phyloP scores from a whole-genome alignment of 2,888 invertebrate genomes.

The Augochlorella aurata region DNA sequence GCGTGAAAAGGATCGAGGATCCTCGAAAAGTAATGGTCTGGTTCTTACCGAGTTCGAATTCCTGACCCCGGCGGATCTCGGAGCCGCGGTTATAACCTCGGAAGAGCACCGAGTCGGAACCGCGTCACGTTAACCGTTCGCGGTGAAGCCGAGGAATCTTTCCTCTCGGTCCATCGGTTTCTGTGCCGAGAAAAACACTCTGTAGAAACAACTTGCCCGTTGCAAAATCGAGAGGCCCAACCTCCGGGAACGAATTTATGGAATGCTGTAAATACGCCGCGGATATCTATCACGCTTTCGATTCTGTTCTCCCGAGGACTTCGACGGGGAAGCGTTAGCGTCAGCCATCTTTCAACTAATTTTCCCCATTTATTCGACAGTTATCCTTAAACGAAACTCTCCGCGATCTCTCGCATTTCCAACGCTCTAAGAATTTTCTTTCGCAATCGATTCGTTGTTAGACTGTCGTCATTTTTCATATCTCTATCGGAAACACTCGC shows the following conservation, averaged over 20 bases:
- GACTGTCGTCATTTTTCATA: too few species aligned
- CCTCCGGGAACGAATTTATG: conserved; percentile 47
- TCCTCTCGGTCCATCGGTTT: conserved; percentile 49
- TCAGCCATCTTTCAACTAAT: too few species aligned
- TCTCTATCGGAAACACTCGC: too few species aligned
- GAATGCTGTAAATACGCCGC: conserved; percentile 26
- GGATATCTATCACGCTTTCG: conserved; percentile 12
- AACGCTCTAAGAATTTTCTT: too few species aligned
- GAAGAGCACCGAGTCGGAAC: conserved; percentile 72
- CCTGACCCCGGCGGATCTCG: conserved; percentile 70
- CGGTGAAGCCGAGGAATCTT: conserved; percentile 46
- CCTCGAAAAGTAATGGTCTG: conserved; percentile 71
- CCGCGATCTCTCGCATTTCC: too few species aligned
- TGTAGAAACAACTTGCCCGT: conserved; percentile 26
- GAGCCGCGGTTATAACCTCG: conserved; percentile 69
- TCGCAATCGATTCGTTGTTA: too few species aligned
- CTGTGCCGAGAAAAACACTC: conserved; percentile 42
- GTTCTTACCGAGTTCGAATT: conserved; percentile 70
- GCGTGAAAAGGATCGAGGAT: conserved; percentile 65
- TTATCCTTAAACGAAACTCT: too few species aligned
- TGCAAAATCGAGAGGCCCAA: conserved; percentile 41
- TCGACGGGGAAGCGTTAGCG: background rate
- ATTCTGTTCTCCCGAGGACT: conserved; percentile 3
- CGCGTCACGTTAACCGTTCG: conserved; percentile 67
- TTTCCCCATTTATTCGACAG: too few species aligned